Evolutionary conservation across 2,888 invertebrate genomes (phyloP).

Genomic region (Brassicogethes aeneus): DNA sequence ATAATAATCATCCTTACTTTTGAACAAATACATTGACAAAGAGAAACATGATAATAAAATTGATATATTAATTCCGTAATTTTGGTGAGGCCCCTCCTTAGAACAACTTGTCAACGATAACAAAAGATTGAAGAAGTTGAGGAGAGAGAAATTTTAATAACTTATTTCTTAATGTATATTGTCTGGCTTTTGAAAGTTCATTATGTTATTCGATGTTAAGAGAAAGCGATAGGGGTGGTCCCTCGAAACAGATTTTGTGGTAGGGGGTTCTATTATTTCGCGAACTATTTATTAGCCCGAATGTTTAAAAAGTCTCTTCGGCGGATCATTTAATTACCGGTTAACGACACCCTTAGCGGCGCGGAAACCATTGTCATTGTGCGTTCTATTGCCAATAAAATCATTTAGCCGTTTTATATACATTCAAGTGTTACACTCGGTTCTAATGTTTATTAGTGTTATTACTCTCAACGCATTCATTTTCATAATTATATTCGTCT

Average conservation of each 20-base stretch:
- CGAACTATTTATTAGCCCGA: constrained; percentile 28
- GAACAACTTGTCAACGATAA: constrained; percentile 8
- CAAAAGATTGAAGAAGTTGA: constrained; percentile 11
- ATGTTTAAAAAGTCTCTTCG: constrained; percentile 34
- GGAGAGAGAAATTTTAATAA: constrained; percentile 12
- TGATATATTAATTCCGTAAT: background rate
- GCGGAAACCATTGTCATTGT: constrained; percentile 30
- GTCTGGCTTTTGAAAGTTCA: constrained; percentile 28
- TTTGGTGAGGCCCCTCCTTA: constrained; percentile 2
- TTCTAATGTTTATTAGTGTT: constrained; percentile 24
- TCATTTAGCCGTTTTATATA: constrained; percentile 34
- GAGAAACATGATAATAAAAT: background rate
- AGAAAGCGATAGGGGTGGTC: no score
- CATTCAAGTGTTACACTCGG: constrained; percentile 24
- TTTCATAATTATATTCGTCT: no score
- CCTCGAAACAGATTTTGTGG: constrained; percentile 1
- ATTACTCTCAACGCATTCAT: constrained; percentile 16
- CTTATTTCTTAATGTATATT: constrained; percentile 15
- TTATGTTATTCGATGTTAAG: no score
- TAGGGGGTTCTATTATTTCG: constrained; percentile 12
- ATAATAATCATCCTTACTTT: no score
- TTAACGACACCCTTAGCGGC: constrained; percentile 37
- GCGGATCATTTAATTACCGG: constrained; percentile 39
- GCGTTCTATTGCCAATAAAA: constrained; percentile 36
- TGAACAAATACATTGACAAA: no score